Base-by-base conservation (phyloP, 2,113 vertebrate genomes). In the Gnathonemus longibarbis region DNA sequence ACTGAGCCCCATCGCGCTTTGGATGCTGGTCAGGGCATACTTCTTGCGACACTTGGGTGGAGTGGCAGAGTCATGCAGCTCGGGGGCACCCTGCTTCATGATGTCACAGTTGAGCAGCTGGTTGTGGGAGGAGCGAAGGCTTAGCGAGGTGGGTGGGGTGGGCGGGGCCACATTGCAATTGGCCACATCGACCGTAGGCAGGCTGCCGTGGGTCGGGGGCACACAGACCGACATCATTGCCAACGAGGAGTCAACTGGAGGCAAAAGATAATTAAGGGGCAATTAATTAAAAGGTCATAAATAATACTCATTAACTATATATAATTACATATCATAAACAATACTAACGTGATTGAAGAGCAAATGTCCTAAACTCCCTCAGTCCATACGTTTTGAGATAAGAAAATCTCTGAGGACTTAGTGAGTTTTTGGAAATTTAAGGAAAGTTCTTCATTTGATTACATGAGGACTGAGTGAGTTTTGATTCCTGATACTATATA, bases 111-210 rank as follows among this genome's bases (percentile, higher is more conserved):
- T 98, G 42, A 99, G 93, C 4, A 99, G 96, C 89, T 99, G 98
- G 66, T 99, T 99, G 92, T 98, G 98, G 0, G 98, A 99, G 7
- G 98, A 97, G 52, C 97, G 97, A 74, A 99, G 97, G 92, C 96
- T 97, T 2, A 99, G 97, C 10, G 97, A 98, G 89, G 96, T 98
- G 0, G 98, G 98, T 0, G 98, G 98, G 1, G 95, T 96, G 91
- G 96, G 92, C 0, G 93, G 91, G 94, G 96, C 90, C 85, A 92
- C 93, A 62, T 95, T 96, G 89, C 97, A 96, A 93, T 97, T 98
- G 88, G 95, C 94, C 53, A 97, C 90, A n/a, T 99, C 98, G 84
- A 95, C 91, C 0, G 94, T 93, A 1, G 95, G 95, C 90, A 94
- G 95, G 91, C 94, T 94, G 52, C 95, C 56, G 94, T 97, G 77